phyloP scores from a whole-genome alignment of 2,888 invertebrate genomes.

The Griposia aprilina region DNA sequence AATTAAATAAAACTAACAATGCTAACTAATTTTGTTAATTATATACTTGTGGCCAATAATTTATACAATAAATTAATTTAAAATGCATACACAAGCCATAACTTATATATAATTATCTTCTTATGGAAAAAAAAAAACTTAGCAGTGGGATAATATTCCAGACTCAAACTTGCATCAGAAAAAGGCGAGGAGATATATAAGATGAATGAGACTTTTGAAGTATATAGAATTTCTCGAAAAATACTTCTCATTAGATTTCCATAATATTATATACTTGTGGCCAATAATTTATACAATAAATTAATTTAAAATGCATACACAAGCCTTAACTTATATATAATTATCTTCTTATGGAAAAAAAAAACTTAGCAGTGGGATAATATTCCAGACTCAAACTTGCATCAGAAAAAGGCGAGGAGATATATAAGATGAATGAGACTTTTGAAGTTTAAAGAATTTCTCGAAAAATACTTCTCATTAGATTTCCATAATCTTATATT shows the following conservation, averaged over 20 bases:
- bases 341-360: background rate
- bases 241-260: no score
- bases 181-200: background rate
- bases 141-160: background rate
- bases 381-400: background rate
- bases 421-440: background rate
- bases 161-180: background rate
- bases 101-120: background rate
- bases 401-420: background rate
- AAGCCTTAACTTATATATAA: no score
- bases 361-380: background rate
- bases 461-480: no score
- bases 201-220: background rate
- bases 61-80: no score
- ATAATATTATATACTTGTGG: background rate
- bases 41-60: background rate
- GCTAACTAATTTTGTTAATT: background rate
- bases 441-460: background rate
- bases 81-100: no score
- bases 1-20: background rate
- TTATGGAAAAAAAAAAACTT: background rate
- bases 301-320: no score
- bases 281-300: no score
- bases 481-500: no score
- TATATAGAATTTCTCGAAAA: no score